These are phyloP conservation scores for Agonopterix subpropinquella DNA, from an alignment of 2,888 invertebrate species.

Conservation along the genomic window DNA sequence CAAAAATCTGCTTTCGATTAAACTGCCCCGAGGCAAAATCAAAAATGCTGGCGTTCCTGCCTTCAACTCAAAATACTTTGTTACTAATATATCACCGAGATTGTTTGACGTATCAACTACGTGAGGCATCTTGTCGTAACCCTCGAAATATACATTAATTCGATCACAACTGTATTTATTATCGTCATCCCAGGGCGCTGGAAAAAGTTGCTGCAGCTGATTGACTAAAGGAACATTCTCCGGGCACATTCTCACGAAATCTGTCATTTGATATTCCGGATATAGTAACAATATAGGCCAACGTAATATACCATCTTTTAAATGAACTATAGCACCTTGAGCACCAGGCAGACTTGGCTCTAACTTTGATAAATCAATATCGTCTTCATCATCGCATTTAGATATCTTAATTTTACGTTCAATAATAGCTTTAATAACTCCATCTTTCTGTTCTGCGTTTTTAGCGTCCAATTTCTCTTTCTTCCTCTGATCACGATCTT, in stretches of 20 bases:
- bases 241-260: conserved; percentile 88
- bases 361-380: conserved; percentile 69
- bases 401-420: conserved; percentile 72
- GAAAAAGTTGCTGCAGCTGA: conserved; percentile 77
- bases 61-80: conserved; percentile 76
- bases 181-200: conserved; percentile 83
- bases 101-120: conserved; percentile 72
- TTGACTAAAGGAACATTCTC: conserved; percentile 79
- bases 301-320: conserved; percentile 77
- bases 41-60: conserved; percentile 81
- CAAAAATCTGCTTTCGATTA: conserved; percentile 75
- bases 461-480: conserved; percentile 54
- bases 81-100: conserved; percentile 75
- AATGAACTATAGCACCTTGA: conserved; percentile 77
- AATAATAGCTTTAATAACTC: conserved; percentile 55
- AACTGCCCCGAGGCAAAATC: conserved; percentile 74
- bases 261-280: conserved; percentile 91
- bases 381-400: conserved; percentile 63
- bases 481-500: conserved; percentile 74
- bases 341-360: conserved; percentile 81
- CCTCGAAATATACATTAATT: conserved; percentile 85
- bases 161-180: conserved; percentile 76
- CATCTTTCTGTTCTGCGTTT: conserved; percentile 53
- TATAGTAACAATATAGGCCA: conserved; percentile 95
- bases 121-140: conserved; percentile 76